Percentiles rank a stretch among this genome's conserved stretches.
Evolutionary conservation across 2,888 invertebrate genomes (phyloP).

Genomic region (Diarsia rubi): DNA sequence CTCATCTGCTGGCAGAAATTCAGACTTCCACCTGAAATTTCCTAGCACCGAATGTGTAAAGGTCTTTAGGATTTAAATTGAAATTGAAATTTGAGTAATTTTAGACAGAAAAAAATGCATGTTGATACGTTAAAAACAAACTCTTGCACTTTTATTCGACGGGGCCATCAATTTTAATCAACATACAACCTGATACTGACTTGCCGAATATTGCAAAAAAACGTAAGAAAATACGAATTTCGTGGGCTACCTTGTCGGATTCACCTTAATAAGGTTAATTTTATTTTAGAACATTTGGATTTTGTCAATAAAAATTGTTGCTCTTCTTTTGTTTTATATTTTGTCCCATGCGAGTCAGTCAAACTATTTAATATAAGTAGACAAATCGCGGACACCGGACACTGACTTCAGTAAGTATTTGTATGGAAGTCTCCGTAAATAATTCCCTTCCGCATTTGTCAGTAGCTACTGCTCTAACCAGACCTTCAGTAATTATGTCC

Average conservation of each 20-base stretch:
- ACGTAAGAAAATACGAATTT: too few species aligned
- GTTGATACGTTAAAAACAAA: neutral
- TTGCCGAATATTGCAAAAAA: too few species aligned
- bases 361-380: too few species aligned
- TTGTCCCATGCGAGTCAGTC: too few species aligned
- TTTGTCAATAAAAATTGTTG: too few species aligned
- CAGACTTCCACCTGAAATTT: neutral
- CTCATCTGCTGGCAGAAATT: neutral
- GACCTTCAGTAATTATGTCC: neutral
- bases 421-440: neutral
- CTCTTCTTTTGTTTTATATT: too few species aligned
- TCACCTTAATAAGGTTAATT: too few species aligned
- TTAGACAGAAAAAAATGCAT: neutral
- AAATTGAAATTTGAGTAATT: neutral
- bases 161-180: too few species aligned
- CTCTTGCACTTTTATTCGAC: too few species aligned
- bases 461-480: neutral
- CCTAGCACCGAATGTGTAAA: neutral
- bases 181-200: too few species aligned
- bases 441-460: neutral
- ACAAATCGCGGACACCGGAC: neutral
- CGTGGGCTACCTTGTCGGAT: too few species aligned
- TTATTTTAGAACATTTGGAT: too few species aligned
- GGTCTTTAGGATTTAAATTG: neutral
- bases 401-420: neutral